These are phyloP conservation scores for Notodonta ziczac DNA, from an alignment of 2,888 invertebrate genomes.

Conservation along the genomic window DNA sequence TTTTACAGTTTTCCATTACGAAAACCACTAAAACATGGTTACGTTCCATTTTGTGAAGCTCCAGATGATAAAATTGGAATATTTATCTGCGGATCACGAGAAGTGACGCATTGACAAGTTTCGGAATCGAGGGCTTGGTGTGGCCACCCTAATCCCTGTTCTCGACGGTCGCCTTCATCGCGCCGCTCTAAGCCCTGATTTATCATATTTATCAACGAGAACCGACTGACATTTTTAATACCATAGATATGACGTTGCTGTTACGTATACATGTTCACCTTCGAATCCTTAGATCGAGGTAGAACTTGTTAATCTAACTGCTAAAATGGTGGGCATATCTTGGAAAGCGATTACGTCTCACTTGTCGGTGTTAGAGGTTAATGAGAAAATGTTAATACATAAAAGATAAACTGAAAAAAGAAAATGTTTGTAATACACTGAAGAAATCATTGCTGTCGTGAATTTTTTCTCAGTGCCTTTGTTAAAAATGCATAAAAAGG, in stretches of 20 bases:
- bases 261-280: conserved; percentile 18
- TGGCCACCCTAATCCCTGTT: conserved; percentile 48
- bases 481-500: too few species aligned
- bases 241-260: conserved; percentile 49
- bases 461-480: too few species aligned
- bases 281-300: too few species aligned
- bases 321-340: too few species aligned
- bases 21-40: neutral
- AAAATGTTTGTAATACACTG: too few species aligned
- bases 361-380: too few species aligned
- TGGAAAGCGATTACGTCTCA: too few species aligned
- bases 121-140: conserved; percentile 35
- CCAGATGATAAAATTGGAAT: neutral
- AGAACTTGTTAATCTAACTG: too few species aligned
- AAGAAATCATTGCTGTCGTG: too few species aligned
- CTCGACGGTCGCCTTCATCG: conserved; percentile 46
- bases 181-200: conserved; percentile 68
- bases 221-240: conserved; percentile 58
- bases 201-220: conserved; percentile 61
- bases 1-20: too few species aligned
- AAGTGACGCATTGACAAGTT: conserved; percentile 28
- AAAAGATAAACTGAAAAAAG: too few species aligned
- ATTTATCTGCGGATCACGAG: conserved; percentile 5
- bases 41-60: neutral
- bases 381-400: too few species aligned